Evolutionary conservation across 2,888 invertebrate species (phyloP), one percentile per base, ranked within the genome.

Genomic region (Archips xylosteana): DNA sequence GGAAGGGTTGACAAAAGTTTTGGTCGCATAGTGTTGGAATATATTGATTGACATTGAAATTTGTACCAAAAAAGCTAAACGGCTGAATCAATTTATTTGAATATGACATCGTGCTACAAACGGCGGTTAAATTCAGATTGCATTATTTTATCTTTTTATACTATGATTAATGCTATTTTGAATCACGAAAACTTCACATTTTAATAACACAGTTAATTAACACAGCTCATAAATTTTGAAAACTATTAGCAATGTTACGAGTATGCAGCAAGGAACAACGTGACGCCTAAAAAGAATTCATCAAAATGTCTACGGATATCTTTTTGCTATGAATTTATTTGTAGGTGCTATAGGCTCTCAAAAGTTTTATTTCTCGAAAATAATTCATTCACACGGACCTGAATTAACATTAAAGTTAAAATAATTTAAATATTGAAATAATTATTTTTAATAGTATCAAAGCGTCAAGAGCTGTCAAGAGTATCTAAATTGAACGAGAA

Each of bases 1-100:
- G 71, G 75, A 81, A 82, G 84, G 83, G 80, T 81, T 85, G 83
- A 79, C 84, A 82, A 74, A 75, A 51, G 39, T 68, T 70, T 75
- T 68, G 64, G 42, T 32, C 3, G 39, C 23, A 36, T 57, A 49
- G 34, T 63, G 39, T 57, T 62, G 34, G 54, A 51, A 61, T 39
- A 5, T 9, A 15, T 62, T 42, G 42, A 62, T 42, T 42, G 60
- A 60, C n/a, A 60, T 32, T 6, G n/a, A 36, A 60, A 54, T 54
- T 54, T n/a, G 9, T 23, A 15, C 3, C 12, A 12, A 54, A n/a
- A n/a, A 57, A 57, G 57, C 32, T 3, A 10, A 32, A 57, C 1
- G 23, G 12, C 32, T 12, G 10, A 3, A 32, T 32, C 32, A 57
- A 57, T 57, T 57, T 57, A 12, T 32, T 57, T 57, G 32, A 57